phyloP scores from a whole-genome alignment of 2,888 invertebrate species.

The Caenorhabditis sulstoni region DNA sequence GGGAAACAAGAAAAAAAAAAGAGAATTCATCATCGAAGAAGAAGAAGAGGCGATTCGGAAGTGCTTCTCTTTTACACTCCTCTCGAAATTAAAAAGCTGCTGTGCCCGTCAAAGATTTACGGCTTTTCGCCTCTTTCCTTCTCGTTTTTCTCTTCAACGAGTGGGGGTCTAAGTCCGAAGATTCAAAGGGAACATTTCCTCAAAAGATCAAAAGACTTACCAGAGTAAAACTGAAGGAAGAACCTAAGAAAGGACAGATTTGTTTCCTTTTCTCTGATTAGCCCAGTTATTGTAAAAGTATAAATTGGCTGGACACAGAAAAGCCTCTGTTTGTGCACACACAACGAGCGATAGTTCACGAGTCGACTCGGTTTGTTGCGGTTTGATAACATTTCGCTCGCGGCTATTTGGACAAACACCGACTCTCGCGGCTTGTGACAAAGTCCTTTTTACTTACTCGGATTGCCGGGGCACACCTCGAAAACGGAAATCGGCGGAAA shows the following conservation, averaged over 20 bases:
- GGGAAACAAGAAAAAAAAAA: not conserved
- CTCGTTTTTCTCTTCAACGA: too few species aligned
- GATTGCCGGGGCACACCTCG: not conserved
- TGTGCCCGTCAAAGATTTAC: not conserved
- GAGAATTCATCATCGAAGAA: not conserved
- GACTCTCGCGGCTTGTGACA: slow-evolving; percentile 11
- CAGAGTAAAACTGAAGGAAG: too few species aligned
- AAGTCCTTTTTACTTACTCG: slow-evolving; percentile 12
- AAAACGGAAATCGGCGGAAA: not conserved
- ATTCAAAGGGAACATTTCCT: too few species aligned
- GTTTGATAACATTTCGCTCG: slow-evolving; percentile 46
- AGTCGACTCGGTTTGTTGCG: slow-evolving; percentile 40
- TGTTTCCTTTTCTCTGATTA: too few species aligned
- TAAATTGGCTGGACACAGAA: slow-evolving; percentile 22
- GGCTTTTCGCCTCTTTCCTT: not conserved
- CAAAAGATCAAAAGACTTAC: too few species aligned
- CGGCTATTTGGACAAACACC: slow-evolving; percentile 20
- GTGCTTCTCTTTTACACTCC: not conserved
- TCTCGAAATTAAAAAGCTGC: not conserved
- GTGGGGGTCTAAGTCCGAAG: too few species aligned
- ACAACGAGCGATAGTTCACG: slow-evolving; percentile 46
- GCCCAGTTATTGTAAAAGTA: slow-evolving; percentile 6
- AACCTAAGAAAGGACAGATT: too few species aligned
- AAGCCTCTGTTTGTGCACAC: slow-evolving; percentile 28
- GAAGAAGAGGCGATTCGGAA: not conserved